These are phyloP conservation scores for Dromas ardeola DNA, from an alignment of 2,113 vertebrate species.

Conservation along the genomic window DNA sequence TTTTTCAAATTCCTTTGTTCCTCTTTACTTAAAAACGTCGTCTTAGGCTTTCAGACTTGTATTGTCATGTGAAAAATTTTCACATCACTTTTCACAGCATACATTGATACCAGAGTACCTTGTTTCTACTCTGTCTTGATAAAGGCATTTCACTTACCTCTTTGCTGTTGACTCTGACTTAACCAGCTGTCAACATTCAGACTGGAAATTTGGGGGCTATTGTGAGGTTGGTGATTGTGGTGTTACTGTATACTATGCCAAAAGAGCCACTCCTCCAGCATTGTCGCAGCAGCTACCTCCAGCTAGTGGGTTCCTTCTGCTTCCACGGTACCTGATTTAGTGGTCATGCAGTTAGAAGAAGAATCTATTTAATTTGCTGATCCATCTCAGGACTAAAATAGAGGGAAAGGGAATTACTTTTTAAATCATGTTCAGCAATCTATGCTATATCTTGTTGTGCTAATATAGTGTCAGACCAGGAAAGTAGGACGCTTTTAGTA, in stretches of 20 bases:
- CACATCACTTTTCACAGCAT: fast-evolving
- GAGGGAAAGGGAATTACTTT: neutral
- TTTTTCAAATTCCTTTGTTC: conserved; percentile 4
- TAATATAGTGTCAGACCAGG: neutral
- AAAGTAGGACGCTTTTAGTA: neutral
- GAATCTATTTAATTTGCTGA: neutral
- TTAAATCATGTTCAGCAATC: neutral
- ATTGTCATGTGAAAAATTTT: neutral
- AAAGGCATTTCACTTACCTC: neutral
- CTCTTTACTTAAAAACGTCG: neutral
- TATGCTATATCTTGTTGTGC: neutral
- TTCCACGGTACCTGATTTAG: neutral
- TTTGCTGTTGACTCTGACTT: neutral
- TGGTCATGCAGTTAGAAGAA: neutral
- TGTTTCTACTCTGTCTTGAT: neutral
- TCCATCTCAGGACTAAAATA: neutral
- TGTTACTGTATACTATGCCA: neutral
- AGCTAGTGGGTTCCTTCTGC: neutral
- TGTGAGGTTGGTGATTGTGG: neutral
- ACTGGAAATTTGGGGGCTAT: neutral
- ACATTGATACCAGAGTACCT: neutral
- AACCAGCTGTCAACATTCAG: neutral
- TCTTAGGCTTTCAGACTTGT: neutral
- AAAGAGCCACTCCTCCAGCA: neutral
- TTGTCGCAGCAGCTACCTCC: neutral